phyloP scores from a whole-genome alignment of 92 coral and sea anemone species.

The Epizoanthus rinbou region DNA sequence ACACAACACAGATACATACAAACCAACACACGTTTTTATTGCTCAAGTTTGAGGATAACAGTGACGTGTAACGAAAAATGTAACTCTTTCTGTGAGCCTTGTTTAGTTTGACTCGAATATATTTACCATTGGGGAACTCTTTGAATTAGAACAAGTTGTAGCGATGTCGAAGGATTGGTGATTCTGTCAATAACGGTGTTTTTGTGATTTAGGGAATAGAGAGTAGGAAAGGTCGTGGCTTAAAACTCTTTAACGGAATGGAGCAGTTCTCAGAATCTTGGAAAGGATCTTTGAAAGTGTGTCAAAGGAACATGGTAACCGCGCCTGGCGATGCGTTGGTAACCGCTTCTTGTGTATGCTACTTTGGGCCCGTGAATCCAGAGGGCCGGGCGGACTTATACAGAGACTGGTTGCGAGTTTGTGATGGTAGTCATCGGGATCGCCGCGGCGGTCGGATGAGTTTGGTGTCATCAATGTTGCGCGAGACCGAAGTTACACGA shows the following conservation, averaged over 20 bases:
- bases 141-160: too few relatives aligned
- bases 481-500: conserved; percentile 36
- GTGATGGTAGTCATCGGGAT: conserved; percentile 73
- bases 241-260: conserved; percentile 68
- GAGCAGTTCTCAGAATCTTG: conserved; percentile 68
- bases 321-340: conserved; percentile 96
- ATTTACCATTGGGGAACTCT: too few relatives aligned
- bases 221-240: conserved; percentile 71
- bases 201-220: conserved; percentile 62
- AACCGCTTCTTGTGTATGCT: conserved; percentile 88
- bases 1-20: too few relatives aligned
- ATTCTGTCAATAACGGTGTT: background rate
- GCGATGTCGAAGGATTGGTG: background rate
- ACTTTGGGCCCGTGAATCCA: conserved; percentile 84
- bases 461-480: conserved; percentile 60
- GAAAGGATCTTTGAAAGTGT: conserved; percentile 63
- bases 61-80: too few relatives aligned
- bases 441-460: conserved; percentile 41
- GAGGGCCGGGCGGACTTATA: conserved; percentile 85
- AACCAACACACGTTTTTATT: too few relatives aligned
- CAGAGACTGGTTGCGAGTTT: conserved; percentile 83
- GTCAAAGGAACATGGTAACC: conserved; percentile 74
- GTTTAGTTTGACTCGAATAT: too few relatives aligned
- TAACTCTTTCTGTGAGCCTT: too few relatives aligned
- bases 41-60: too few relatives aligned